A percentile compares a stretch with the other conserved stretches of the same genome.
These are phyloP conservation scores for Noturus placidus DNA, from an alignment of 2,113 vertebrate genomes.

Conservation along the genomic window DNA sequence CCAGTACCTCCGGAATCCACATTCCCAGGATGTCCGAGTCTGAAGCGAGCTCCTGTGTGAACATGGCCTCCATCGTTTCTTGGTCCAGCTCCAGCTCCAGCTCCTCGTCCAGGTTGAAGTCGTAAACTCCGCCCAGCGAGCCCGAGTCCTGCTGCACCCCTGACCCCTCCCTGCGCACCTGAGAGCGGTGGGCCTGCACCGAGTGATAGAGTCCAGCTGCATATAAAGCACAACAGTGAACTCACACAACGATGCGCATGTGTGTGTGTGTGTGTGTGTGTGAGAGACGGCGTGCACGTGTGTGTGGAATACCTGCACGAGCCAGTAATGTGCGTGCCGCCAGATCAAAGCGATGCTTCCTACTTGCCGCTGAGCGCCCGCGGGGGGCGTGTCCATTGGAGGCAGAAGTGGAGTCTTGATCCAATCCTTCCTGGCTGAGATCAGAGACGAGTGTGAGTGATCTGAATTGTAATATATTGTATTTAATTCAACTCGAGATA, in stretches of 20 bases:
- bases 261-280: background rate
- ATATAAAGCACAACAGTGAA: background rate
- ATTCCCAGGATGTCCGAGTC: slow-evolving; percentile 99
- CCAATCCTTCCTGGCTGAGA: slow-evolving; percentile 84
- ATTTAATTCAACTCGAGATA: background rate
- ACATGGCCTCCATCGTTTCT: slow-evolving; percentile 99
- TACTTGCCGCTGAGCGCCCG: slow-evolving; percentile 81
- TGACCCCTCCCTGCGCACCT: slow-evolving; percentile 86
- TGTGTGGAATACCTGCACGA: slow-evolving; percentile 80
- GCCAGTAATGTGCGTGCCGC: slow-evolving; percentile 91
- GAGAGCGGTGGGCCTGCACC: slow-evolving; percentile 93
- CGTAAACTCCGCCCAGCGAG: slow-evolving; percentile 84
- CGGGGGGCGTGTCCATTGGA: slow-evolving; percentile 78
- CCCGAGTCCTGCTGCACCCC: slow-evolving; percentile 83
- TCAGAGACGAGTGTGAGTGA: background rate
- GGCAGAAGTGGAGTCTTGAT: slow-evolving; percentile 85
- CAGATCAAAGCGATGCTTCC: slow-evolving; percentile 93
- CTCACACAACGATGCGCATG: background rate
- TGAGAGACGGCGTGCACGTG: no score
- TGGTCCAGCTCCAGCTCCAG: slow-evolving; percentile 97
- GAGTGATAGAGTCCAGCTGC: slow-evolving; percentile 93
- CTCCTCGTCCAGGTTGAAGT: slow-evolving; percentile 97
- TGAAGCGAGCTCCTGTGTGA: slow-evolving; percentile 91
- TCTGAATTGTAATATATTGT: background rate
- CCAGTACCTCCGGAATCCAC: slow-evolving; percentile 99